These are phyloP conservation scores for Limnodromus scolopaceus DNA, from an alignment of 2,797 vertebrate species.

Conservation along the genomic window DNA sequence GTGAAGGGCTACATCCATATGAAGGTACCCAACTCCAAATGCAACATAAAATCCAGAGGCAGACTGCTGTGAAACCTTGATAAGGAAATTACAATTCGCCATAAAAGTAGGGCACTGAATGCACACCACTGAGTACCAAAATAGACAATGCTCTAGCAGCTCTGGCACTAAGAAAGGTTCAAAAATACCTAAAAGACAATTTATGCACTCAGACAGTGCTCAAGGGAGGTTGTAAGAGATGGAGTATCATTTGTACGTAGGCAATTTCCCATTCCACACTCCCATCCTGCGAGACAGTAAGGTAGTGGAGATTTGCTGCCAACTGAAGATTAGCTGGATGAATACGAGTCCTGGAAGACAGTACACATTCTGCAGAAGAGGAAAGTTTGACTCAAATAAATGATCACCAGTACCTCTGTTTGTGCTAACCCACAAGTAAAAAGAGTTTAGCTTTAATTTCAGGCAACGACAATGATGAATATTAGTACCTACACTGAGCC, in stretches of 20 bases:
- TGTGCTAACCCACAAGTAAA: background rate
- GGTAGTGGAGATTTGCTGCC: background rate
- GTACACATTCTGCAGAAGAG: background rate
- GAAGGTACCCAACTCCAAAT: background rate
- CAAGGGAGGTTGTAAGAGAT: background rate
- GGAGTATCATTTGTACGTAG: background rate
- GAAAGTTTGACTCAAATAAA: background rate
- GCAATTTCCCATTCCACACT: background rate
- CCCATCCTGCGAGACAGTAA: background rate
- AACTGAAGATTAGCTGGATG: background rate
- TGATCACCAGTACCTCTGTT: background rate
- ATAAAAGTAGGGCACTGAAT: background rate
- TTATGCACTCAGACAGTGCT: background rate
- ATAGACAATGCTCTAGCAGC: background rate
- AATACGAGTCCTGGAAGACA: background rate
- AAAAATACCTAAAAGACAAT: background rate
- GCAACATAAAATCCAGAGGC: background rate
- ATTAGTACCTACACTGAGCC: background rate
- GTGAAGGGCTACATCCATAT: accelerated
- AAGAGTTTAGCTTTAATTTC: conserved; percentile 7
- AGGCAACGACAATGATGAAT: background rate
- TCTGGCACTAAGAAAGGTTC: background rate
- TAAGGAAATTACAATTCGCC: background rate
- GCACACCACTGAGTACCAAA: background rate
- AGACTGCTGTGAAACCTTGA: background rate